Conservation (phyloP, 35 echinoderm and acorn worm species). For the Strongylocentrotus purpuratus region DNA sequence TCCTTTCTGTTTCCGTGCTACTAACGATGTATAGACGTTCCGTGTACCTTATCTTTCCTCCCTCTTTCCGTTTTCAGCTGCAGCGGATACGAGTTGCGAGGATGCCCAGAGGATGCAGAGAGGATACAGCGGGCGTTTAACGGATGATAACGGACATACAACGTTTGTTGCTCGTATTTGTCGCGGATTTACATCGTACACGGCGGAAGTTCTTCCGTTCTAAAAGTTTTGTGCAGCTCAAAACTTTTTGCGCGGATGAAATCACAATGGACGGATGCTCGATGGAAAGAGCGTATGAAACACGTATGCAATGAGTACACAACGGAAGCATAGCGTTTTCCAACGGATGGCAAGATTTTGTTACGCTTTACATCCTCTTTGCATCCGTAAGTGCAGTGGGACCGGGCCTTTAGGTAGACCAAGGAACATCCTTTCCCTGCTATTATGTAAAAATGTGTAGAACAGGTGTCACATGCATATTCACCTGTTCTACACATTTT, state of each 20-base stretch:
- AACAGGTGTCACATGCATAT: too few species aligned
- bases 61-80: conserved; percentile 26
- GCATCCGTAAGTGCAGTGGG: conserved; percentile 34
- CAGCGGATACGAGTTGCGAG: conserved; percentile 6
- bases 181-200: conserved; percentile 42
- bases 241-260: conserved; percentile 23
- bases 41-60: conserved; percentile 34
- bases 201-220: conserved; percentile 29
- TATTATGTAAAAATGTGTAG: too few species aligned
- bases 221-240: conserved; percentile 24
- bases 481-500: too few species aligned
- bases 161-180: conserved; percentile 10
- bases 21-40: conserved; percentile 16
- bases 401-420: background rate
- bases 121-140: too few species aligned
- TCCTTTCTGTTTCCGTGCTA: conserved; percentile 36
- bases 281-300: conserved; percentile 29
- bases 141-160: too few species aligned
- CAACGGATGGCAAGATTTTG: conserved; percentile 32
- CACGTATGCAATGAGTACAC: conserved; percentile 27
- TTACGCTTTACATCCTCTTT: conserved; percentile 37
- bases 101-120: conserved; percentile 39
- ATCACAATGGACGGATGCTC: conserved; percentile 18
- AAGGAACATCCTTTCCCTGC: too few species aligned
- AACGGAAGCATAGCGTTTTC: conserved; percentile 21